phyloP scores from a whole-genome alignment of 2,888 invertebrate species.

The Epirrhoe tristata region DNA sequence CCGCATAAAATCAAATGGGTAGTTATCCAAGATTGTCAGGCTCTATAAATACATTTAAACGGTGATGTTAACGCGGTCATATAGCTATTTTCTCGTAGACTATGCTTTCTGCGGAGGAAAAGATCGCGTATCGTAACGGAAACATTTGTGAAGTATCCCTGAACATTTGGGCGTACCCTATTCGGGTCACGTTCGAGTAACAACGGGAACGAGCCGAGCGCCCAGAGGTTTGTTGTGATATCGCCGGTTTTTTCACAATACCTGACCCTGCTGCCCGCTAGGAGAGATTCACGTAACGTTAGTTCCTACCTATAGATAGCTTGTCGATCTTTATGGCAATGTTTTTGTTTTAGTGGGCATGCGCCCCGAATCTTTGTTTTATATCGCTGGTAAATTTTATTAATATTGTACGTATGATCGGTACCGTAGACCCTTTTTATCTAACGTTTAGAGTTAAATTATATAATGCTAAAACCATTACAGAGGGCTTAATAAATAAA shows the following conservation, averaged over 20 bases:
- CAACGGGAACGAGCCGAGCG: conserved; percentile 76
- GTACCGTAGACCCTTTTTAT: neutral
- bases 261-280: conserved; percentile 70
- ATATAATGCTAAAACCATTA: conserved; percentile 9
- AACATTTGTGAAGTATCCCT: conserved; percentile 80
- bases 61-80: conserved; percentile 68
- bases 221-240: conserved; percentile 83
- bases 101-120: conserved; percentile 72
- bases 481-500: neutral
- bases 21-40: conserved; percentile 46
- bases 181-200: conserved; percentile 77
- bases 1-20: conserved; percentile 47
- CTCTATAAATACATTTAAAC: conserved; percentile 61
- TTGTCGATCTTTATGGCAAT: conserved; percentile 65
- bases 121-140: conserved; percentile 79
- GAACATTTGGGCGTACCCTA: conserved; percentile 68
- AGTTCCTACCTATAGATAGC: conserved; percentile 59
- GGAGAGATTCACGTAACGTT: conserved; percentile 73
- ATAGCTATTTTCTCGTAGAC: conserved; percentile 77
- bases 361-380: conserved; percentile 24
- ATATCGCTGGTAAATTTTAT: conserved; percentile 22
- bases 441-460: neutral
- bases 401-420: conserved; percentile 13
- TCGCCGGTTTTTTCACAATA: conserved; percentile 78
- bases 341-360: conserved; percentile 52